These are phyloP conservation scores for Sarcophaga carnaria DNA, from an alignment of 2,888 invertebrate genomes.

Conservation along the genomic window DNA sequence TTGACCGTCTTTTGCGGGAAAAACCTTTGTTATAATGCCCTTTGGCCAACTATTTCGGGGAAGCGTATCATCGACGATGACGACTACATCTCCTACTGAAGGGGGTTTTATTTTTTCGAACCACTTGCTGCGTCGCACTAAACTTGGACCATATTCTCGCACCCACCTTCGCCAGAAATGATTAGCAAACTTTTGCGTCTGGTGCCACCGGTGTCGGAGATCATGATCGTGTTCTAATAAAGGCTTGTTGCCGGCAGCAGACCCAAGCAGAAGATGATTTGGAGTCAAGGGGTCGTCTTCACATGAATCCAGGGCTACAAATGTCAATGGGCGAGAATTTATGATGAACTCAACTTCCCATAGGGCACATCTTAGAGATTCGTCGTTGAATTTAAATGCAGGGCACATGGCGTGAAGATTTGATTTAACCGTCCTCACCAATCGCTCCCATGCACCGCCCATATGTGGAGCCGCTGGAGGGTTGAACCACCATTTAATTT, in stretches of 20 bases:
- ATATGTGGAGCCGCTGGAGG: constrained; percentile 62
- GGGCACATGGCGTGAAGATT: too few species aligned
- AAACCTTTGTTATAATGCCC: constrained; percentile 15
- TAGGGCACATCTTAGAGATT: too few species aligned
- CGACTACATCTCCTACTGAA: constrained; percentile 53
- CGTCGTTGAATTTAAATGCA: too few species aligned
- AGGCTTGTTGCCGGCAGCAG: constrained; percentile 48
- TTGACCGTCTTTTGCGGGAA: constrained; percentile 21
- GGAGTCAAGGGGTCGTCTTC: constrained; percentile 67
- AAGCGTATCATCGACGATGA: constrained; percentile 56
- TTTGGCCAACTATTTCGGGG: constrained; percentile 62
- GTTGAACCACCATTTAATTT: constrained; percentile 64
- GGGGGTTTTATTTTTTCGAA: constrained; percentile 47
- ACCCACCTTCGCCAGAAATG: constrained; percentile 67
- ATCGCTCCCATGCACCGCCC: too few species aligned
- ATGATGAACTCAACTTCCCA: too few species aligned
- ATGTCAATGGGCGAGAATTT: too few species aligned
- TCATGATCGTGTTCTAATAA: constrained; percentile 24
- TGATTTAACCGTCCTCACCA: too few species aligned
- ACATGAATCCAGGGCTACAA: too few species aligned
- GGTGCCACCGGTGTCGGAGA: constrained; percentile 62
- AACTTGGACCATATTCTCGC: constrained; percentile 55
- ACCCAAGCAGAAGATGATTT: constrained; percentile 62
- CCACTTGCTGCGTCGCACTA: constrained; percentile 62
- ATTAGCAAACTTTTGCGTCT: constrained; percentile 60